Evolutionary conservation across 2,113 vertebrate species (phyloP).

Genomic region (Buteo buteo): DNA sequence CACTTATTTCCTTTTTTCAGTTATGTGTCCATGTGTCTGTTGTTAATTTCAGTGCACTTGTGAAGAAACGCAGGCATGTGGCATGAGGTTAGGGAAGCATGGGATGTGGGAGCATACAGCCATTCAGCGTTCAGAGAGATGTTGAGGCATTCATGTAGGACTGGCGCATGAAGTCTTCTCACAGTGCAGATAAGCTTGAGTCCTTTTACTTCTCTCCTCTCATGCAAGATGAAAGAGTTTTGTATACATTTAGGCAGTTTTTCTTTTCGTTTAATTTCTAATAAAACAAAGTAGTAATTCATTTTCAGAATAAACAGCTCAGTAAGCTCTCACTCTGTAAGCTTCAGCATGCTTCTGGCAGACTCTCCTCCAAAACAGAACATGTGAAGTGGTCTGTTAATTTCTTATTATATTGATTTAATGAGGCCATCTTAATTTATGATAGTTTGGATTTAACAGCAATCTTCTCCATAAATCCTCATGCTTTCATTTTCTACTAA

Average conservation of each 20-base stretch:
- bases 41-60: background rate
- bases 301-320: constrained; percentile 27
- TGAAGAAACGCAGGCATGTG: background rate
- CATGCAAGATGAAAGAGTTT: background rate
- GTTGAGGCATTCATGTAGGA: background rate
- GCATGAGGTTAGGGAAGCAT: background rate
- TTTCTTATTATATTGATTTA: constrained; percentile 8
- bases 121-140: background rate
- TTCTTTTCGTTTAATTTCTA: background rate
- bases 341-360: background rate
- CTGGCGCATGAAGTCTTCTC: background rate
- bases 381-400: background rate
- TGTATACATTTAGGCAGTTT: background rate
- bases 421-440: background rate
- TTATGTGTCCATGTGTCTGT: background rate
- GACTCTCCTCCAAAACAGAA: background rate
- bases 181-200: background rate
- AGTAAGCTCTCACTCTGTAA: background rate
- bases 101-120: background rate
- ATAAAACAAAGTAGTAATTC: background rate
- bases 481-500: background rate
- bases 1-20: background rate
- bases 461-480: background rate
- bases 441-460: background rate
- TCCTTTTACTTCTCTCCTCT: background rate